Evolutionary conservation across 2,113 vertebrate genomes (phyloP).

Genomic region (Mastomys natalensis): DNA sequence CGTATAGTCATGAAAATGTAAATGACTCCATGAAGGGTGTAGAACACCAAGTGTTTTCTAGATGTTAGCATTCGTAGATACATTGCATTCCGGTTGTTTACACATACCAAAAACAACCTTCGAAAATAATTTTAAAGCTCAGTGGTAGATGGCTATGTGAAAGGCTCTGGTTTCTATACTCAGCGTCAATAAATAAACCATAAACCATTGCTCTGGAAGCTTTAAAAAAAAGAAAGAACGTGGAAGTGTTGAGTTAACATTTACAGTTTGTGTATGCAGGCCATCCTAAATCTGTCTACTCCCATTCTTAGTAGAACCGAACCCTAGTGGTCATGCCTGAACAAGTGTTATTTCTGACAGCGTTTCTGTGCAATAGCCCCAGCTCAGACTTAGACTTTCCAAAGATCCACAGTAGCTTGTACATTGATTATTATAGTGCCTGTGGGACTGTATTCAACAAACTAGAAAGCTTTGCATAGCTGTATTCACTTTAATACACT

Average conservation of each 20-base stretch:
- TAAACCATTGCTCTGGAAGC: conserved; percentile 40
- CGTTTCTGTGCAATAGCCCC: conserved; percentile 54
- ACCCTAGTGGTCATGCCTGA: neutral
- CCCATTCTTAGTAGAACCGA: conserved; percentile 53
- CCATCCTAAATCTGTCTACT: conserved; percentile 8
- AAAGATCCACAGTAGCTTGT: conserved; percentile 47
- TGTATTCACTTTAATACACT: conserved; percentile 59
- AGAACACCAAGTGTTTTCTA: conserved; percentile 16
- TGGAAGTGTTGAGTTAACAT: conserved; percentile 58
- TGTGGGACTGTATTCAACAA: conserved; percentile 44
- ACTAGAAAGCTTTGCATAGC: conserved; percentile 25
- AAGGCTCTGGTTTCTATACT: neutral
- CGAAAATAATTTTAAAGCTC: neutral
- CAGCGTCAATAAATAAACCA: neutral
- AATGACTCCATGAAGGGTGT: conserved; percentile 14
- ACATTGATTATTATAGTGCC: conserved; percentile 14
- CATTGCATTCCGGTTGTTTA: neutral
- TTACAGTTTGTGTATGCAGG: conserved; percentile 46
- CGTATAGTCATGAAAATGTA: neutral
- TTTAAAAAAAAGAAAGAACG: conserved; percentile 26
- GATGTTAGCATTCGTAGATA: conserved; percentile 6
- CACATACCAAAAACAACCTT: neutral
- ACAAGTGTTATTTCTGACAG: conserved; percentile 52
- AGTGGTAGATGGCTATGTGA: neutral
- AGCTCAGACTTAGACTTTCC: conserved; percentile 39